Conservation (phyloP, 2,113 vertebrate genomes). For the Campylorhamphus procurvoides region DNA sequence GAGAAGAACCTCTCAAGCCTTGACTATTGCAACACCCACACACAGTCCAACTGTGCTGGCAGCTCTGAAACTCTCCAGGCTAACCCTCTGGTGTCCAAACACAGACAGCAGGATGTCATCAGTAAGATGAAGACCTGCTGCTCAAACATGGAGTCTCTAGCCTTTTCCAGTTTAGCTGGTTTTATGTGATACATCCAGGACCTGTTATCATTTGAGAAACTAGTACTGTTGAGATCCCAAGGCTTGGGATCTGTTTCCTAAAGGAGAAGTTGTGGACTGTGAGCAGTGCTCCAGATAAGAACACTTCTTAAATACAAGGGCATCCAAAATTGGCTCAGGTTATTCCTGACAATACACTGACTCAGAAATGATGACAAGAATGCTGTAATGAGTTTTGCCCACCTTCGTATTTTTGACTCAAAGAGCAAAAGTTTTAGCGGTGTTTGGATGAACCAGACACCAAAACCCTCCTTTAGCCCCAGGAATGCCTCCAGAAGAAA, state of each 20-base stretch:
- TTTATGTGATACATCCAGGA: neutral
- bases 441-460: neutral
- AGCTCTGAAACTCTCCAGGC: conserved; percentile 15
- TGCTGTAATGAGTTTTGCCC: neutral
- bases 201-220: neutral
- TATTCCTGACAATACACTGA: neutral
- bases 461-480: neutral
- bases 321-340: neutral
- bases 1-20: conserved; percentile 33
- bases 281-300: neutral
- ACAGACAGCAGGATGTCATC: conserved; percentile 26
- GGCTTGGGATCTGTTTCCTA: neutral
- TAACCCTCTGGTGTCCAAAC: conserved; percentile 34
- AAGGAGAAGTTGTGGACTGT: neutral
- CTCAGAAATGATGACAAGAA: neutral
- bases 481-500: neutral
- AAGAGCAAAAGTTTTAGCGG: neutral
- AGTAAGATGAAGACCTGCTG: conserved; percentile 32
- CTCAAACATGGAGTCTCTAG: neutral
- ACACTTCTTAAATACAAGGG: neutral
- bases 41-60: conserved; percentile 36
- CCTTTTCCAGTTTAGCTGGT: conserved; percentile 45
- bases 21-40: neutral
- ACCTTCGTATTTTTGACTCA: neutral
- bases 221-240: neutral